Evolutionary conservation across 2,113 vertebrate species (phyloP), one percentile per base, ranked within the genome.

Genomic region (Tragelaphus scriptus): DNA sequence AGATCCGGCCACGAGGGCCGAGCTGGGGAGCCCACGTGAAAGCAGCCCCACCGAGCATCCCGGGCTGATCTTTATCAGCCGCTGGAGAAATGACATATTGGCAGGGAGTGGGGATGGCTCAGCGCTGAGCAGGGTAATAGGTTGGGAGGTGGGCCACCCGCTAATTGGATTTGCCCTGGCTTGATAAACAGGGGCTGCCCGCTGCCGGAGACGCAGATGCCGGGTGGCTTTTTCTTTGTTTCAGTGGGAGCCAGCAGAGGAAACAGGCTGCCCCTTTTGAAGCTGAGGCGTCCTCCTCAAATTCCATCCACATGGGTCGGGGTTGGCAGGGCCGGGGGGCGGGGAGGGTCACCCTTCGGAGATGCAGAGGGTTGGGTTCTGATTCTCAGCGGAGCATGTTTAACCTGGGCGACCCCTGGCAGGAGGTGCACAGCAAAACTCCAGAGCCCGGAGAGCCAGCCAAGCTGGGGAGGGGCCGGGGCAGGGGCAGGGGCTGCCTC

Each of bases 81-180:
- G 95, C 98, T 55, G 98, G 98, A 99, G 99, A 99, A 99, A 99
- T 99, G 99, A 99, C 99, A 99, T 99, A 99, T 99, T 99, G 99
- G 99, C 99, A 99, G 99, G 98, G 99, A 98, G 99, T 98, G 99
- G 98, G 99, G 99, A 99, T 99, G 98, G 99, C 99, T 99, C 99
- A 98, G 99, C 99, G 99, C 99, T 99, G 99, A 99, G 99, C 99
- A 99, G 99, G 99, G 99, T 99, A 99, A 99, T 99, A 99, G 99
- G 99, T 99, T 99, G 99, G 99, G 99, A 99, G 99, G 99, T 98
- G 99, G 99, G 99, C 99, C 99, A 98, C 99, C 98, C 98, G 99
- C 99, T 99, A 99, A 99, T 99, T 99, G 99, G 99, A 99, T 99
- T 99, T 99, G 99, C 99, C 98, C 98, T 98, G 99, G 99, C 99